These are phyloP conservation scores for Caretta caretta DNA, from an alignment of 2,113 vertebrate genomes.

Conservation along the genomic window DNA sequence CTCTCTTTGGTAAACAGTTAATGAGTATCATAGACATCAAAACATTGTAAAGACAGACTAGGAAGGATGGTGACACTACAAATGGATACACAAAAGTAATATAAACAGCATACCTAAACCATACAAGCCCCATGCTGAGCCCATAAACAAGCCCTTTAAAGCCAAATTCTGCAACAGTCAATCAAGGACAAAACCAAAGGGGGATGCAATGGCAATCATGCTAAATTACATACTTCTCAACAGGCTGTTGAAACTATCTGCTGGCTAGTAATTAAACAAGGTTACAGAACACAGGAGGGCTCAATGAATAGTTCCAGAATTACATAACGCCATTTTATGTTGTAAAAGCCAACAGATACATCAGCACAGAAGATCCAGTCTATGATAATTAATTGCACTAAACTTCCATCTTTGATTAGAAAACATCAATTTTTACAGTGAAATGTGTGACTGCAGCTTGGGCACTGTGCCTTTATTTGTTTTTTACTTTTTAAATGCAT, in stretches of 20 bases:
- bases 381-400: accelerated
- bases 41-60: accelerated
- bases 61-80: not conserved
- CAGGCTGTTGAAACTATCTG: accelerated
- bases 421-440: not conserved
- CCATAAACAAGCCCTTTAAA: not conserved
- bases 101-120: accelerated
- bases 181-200: not conserved
- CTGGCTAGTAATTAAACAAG: not conserved
- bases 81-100: accelerated
- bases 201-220: not conserved
- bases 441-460: not conserved
- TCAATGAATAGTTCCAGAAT: not conserved
- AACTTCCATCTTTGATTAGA: accelerated
- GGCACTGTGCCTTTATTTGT: accelerated
- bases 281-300: accelerated
- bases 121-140: not conserved
- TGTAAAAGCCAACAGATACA: accelerated
- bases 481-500: not conserved
- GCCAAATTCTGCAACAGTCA: not conserved
- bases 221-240: accelerated
- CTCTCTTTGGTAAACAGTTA: not conserved
- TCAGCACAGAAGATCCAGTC: not conserved
- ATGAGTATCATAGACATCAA: not conserved
- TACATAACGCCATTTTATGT: accelerated